Evolutionary conservation across 2,888 invertebrate species (phyloP), one percentile per base, ranked within the genome.

Genomic region (Linyphia triangularis): DNA sequence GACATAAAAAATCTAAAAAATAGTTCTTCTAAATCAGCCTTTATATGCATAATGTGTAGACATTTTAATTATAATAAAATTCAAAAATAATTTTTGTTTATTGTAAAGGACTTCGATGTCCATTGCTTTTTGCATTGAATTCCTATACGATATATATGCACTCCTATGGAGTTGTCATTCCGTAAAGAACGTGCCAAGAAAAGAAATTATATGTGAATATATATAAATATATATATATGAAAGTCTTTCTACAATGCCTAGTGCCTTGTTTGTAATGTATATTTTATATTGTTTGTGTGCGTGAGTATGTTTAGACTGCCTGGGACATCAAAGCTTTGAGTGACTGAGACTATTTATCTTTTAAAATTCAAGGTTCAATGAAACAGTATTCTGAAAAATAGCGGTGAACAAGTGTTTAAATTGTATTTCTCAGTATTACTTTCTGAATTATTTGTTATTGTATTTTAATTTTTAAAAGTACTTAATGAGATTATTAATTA

Each of bases 211-310:
- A 59, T 85, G 85, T 85, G 85, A 85, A 85, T 77, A 79, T 82
- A 70, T 61, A 30, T n/a, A 65, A 37, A 22, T n/a, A 57, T 37
- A 65, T 51, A 77, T 69, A 77, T 63, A 79, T 51, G 77, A 81
- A 82, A 82, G 77, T 82, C 75, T 88, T 82, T 82, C 82, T 77
- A 37, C 43, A 69, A 67, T 40, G 70, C 69, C 30, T 86, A 86
- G 88, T 88, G 88, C 82, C 88, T 88, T 88, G 88, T 88, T 61
- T 82, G 77, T 88, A 77, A 75, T 70, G 79, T 75, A 81, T 75
- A 61, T 81, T 81, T 70, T 86, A 86, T 70, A 75, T 57, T 86
- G 70, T 65, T 40, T 81, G 67, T 67, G 70, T 22, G 40, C 59
- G 37, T 59, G 30, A 30, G 65, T 69, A 10, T 28, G 51, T 33